These are phyloP conservation scores for Eidolon helvum DNA, from an alignment of 2,113 vertebrate species.

Conservation along the genomic window DNA sequence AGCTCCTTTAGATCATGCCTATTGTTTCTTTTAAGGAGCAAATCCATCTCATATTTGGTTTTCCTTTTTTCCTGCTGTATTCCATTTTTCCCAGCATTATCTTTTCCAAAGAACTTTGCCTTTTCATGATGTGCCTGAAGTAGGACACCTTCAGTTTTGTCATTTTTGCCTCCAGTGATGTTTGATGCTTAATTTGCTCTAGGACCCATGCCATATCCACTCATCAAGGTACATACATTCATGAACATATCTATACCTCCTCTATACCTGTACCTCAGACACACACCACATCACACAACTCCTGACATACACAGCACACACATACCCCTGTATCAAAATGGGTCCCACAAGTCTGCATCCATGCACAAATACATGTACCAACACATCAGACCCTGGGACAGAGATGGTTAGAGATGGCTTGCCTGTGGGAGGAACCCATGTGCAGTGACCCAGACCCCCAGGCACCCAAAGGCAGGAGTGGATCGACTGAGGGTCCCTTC, in stretches of 20 bases:
- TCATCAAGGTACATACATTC: neutral
- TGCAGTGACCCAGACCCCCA: neutral
- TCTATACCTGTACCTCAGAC: neutral
- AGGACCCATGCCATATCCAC: neutral
- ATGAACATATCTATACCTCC: fast-evolving
- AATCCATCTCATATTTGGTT: neutral
- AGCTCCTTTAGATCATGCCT: neutral
- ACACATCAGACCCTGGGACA: neutral
- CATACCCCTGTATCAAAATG: too few species aligned
- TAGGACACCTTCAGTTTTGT: neutral
- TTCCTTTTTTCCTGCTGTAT: neutral
- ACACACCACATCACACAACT: neutral
- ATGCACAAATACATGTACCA: neutral
- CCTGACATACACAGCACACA: neutral
- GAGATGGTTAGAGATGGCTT: neutral
- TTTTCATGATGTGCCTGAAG: neutral
- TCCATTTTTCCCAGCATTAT: neutral
- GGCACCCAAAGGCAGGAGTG: neutral
- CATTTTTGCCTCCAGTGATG: neutral
- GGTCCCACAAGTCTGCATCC: fast-evolving
- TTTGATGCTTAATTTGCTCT: neutral
- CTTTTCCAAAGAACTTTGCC: too few species aligned
- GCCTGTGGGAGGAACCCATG: neutral
- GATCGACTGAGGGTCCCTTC: neutral
- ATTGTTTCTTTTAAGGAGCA: neutral